Conservation (phyloP, 2,888 invertebrate genomes). For the Arctia plantaginis region DNA sequence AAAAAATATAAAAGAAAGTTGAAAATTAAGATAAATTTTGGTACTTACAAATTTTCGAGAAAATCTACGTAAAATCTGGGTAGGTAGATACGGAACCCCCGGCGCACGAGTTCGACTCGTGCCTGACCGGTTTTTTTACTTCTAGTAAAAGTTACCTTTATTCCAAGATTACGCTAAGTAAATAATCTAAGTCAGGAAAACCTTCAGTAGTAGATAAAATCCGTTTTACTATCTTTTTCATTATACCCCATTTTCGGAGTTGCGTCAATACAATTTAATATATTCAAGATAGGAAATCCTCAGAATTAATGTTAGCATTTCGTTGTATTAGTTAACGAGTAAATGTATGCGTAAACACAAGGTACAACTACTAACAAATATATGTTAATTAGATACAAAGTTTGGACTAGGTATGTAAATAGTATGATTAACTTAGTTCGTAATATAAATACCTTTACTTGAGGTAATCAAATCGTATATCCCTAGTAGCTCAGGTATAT, state of each 20-base stretch:
- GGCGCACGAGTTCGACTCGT: too few species aligned
- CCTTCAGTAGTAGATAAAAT: background rate
- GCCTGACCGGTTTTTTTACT: too few species aligned
- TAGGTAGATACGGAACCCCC: too few species aligned
- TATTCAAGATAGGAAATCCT: conserved; percentile 5
- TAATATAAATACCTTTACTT: background rate
- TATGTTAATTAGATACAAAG: conserved; percentile 3
- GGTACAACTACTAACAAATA: background rate
- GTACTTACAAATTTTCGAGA: too few species aligned
- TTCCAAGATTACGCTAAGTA: background rate
- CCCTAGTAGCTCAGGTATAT: background rate
- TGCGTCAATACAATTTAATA: conserved; percentile 1
- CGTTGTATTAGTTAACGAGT: background rate
- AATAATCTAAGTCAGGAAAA: background rate
- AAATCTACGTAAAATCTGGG: too few species aligned
- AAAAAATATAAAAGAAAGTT: too few species aligned
- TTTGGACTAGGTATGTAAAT: background rate
- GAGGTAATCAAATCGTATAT: background rate
- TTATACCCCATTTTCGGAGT: conserved; percentile 6
- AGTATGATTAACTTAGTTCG: background rate
- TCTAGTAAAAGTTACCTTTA: background rate
- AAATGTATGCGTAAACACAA: conserved; percentile 3
- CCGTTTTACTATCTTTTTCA: background rate
- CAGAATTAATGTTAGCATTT: conserved; percentile 3
- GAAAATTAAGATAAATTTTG: background rate